A percentile compares a stretch with the other conserved stretches of the same genome.
These are phyloP conservation scores for Chionomys nivalis DNA, from an alignment of 2,113 vertebrate species.

Conservation along the genomic window DNA sequence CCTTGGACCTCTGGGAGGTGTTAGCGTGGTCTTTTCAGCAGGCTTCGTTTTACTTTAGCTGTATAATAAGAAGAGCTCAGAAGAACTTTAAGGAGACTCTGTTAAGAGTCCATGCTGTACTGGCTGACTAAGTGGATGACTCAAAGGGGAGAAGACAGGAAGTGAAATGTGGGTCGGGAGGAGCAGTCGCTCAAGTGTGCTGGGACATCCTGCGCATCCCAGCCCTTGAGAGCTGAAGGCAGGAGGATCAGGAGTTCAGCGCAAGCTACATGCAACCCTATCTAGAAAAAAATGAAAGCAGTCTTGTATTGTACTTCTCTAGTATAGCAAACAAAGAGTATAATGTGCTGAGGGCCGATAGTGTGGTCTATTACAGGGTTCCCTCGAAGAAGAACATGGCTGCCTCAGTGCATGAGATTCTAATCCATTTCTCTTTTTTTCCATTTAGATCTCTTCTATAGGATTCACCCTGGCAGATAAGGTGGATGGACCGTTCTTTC, in stretches of 20 bases:
- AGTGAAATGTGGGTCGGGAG: neutral
- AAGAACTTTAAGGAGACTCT: neutral
- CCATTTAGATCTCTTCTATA: slow-evolving; percentile 90
- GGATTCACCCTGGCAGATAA: slow-evolving; percentile 96
- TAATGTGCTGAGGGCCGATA: neutral
- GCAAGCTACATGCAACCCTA: neutral
- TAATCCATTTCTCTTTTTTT: slow-evolving; percentile 68
- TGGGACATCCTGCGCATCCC: neutral
- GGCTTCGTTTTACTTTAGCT: slow-evolving; percentile 39
- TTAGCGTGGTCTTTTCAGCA: neutral
- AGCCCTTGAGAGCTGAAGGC: neutral
- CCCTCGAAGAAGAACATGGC: neutral
- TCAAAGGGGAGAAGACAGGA: neutral
- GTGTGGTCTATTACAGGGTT: neutral
- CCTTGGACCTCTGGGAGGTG: neutral
- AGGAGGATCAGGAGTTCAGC: neutral
- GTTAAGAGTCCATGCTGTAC: neutral
- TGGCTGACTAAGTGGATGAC: neutral
- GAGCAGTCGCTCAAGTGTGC: neutral
- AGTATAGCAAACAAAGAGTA: neutral
- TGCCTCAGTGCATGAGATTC: slow-evolving; percentile 4
- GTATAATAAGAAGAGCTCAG: slow-evolving; percentile 30
- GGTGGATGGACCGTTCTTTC: slow-evolving; percentile 93
- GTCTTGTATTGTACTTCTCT: neutral
- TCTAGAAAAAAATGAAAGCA: neutral